phyloP scores from a whole-genome alignment of 2,888 invertebrate species.

The Dyspetes luteomarginatus region DNA sequence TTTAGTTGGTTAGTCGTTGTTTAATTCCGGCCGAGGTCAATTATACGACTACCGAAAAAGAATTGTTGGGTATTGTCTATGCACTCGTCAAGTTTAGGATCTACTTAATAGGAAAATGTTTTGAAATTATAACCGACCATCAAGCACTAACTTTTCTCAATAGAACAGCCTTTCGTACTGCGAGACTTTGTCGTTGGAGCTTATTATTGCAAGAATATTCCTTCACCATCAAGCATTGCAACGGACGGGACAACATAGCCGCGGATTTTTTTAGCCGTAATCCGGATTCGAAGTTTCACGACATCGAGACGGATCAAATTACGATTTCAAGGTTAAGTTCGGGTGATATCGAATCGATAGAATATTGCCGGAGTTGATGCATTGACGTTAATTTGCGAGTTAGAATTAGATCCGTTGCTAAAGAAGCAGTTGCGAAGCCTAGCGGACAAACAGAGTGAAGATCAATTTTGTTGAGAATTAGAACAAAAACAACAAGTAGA shows the following conservation, averaged over 20 bases:
- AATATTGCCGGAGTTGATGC: neutral
- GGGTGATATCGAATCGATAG: neutral
- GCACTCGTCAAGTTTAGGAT: slow-evolving; percentile 41
- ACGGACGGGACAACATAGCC: slow-evolving; percentile 11
- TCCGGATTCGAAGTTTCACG: slow-evolving; percentile 1
- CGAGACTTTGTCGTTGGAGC: slow-evolving; percentile 38
- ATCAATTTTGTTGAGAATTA: neutral
- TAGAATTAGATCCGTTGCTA: neutral
- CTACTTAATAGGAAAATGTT: slow-evolving; percentile 33
- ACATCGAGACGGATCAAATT: neutral
- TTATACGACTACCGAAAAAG: slow-evolving; percentile 48
- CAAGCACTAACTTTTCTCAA: slow-evolving; percentile 22
- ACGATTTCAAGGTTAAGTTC: neutral
- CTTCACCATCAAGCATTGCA: slow-evolving; percentile 23
- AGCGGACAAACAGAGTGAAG: neutral
- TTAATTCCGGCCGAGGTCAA: slow-evolving; percentile 14
- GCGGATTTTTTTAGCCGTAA: slow-evolving; percentile 56
- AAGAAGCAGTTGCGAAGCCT: neutral
- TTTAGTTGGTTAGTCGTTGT: slow-evolving; percentile 68
- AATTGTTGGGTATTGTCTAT: slow-evolving; percentile 44
- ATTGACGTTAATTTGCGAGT: neutral
- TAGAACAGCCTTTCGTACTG: neutral
- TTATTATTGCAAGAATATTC: slow-evolving; percentile 39
- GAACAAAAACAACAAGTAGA: neutral
- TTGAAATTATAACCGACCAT: slow-evolving; percentile 51